phyloP scores from a whole-genome alignment of 2,113 vertebrate species.

The Solea solea region DNA sequence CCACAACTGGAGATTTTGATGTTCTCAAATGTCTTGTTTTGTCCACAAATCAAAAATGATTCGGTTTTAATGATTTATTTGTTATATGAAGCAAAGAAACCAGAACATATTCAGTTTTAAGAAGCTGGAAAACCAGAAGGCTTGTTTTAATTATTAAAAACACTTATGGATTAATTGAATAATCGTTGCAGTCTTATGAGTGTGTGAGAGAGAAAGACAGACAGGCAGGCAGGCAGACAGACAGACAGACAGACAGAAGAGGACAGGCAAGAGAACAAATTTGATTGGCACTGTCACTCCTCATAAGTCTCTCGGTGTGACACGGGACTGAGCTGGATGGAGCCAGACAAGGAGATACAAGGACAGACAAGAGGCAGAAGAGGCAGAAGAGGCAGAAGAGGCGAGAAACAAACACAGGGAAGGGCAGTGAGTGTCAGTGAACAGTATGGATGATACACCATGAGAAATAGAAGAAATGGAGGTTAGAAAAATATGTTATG shows the following conservation, averaged over 20 bases:
- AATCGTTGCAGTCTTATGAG: too few relatives aligned
- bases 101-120: too few relatives aligned
- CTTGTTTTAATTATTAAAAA: too few relatives aligned
- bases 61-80: too few relatives aligned
- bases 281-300: constrained; percentile 30
- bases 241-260: background rate
- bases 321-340: background rate
- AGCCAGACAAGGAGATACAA: constrained; percentile 1
- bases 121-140: too few relatives aligned
- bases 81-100: too few relatives aligned
- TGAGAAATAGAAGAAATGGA: background rate
- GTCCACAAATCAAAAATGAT: too few relatives aligned
- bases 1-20: too few relatives aligned
- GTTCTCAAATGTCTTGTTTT: too few relatives aligned
- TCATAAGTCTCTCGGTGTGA: constrained; percentile 19
- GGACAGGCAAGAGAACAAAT: background rate
- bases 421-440: background rate
- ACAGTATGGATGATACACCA: background rate
- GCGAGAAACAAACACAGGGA: background rate
- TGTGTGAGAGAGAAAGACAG: too few relatives aligned
- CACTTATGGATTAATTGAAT: too few relatives aligned
- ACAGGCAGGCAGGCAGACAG: background rate
- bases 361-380: background rate
- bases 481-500: background rate
- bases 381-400: constrained; percentile 2